Evolutionary conservation across 92 coral and sea anemone species (phyloP), one percentile per base, ranked within the genome.

Genomic region (Isaurus tuberculatus): DNA sequence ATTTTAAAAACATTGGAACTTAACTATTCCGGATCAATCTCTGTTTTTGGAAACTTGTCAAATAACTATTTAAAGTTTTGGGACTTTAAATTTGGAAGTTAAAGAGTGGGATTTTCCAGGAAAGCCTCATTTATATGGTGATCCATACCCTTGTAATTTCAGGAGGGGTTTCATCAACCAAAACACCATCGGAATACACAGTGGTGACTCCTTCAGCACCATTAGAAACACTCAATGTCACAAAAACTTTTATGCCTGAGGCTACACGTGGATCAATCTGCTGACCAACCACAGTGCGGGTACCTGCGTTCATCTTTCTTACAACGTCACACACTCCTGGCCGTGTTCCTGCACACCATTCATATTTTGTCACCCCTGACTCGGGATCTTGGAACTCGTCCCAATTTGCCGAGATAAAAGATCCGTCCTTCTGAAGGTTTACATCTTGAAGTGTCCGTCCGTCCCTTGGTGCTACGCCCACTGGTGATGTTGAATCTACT

Each of bases 401-500:
- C 99, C 99, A 96, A 87, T 92, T 94, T 14, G 94, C 94, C 25
- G 88, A 90, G 15, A 96, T 84, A 55, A 75, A 92, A 17, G 96
- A 87, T 61, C 85, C 98, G 29, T 86, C 84, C 30, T 80, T 86
- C 66, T 95, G 98, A 43, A 81, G 79, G 88, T 96, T 92, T 1
- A 90, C 55, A 79, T 96, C 99, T 10, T 46, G 73, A 11, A 70
- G 74, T 36, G 72, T 84, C 19, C 74, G 83, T 25, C 99, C 99
- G 55, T 96, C 99, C 43, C 94, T 86, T 17, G 92, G 86, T 22
- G 69, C 11, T 9, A 90, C 92, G 0, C 94, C 94, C 22, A 81
- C 89, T 26, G 99, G 99, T 14, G 94, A 75, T n/a, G 99, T 94
- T 63, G 80, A 70, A 89, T 96, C 99, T 7, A 94, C 86, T 71